Evolutionary conservation across 2,888 invertebrate species (phyloP), one percentile per base, ranked within the genome.

Genomic region (Tenthredo livida): DNA sequence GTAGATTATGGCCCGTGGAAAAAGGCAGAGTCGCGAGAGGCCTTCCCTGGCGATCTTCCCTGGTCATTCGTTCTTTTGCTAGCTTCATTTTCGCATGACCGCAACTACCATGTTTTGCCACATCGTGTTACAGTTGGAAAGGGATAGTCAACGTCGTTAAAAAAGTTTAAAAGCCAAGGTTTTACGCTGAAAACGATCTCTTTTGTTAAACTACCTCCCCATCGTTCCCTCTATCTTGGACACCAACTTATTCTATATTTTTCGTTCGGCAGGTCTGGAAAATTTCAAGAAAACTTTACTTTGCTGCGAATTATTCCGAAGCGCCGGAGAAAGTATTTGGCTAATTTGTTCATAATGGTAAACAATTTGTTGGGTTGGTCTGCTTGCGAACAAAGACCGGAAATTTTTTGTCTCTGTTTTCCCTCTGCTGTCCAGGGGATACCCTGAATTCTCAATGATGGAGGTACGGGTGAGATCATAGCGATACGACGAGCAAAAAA

Each of bases 91-190:
- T 73, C 72, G 72, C 72, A 73, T 40, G 72, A 73, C 72, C 72
- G 72, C 43, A 73, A 43, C 43, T 67, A 67, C 67, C 33, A 67
- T 67, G 67, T 67, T 67, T 67, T 33, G 33, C 67, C 67, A 67
- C 67, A 67, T 67, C 17, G 33, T 15, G 12, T 67, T 67, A 67
- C 67, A 10, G 33, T 77, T 50, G 29, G 15, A 54, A 54, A 29
- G 15, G 50, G 77, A 50, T 15, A 5, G 50, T 25, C 25, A 33
- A 25, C 50, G 54, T 77, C 54, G 50, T 47, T 54, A 77, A 29
- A 77, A 77, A 77, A 77, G 77, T 77, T 77, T 54, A 77, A 77
- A 77, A 77, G 77, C 77, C 10, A 29, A 77, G 25, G 77, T 77
- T 77, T 50, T 29, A 77, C 77, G 15, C 54, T 54, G 54, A 54